Conservation (phyloP, 2,797 vertebrate species). For the Xiphophorus birchmanni region DNA sequence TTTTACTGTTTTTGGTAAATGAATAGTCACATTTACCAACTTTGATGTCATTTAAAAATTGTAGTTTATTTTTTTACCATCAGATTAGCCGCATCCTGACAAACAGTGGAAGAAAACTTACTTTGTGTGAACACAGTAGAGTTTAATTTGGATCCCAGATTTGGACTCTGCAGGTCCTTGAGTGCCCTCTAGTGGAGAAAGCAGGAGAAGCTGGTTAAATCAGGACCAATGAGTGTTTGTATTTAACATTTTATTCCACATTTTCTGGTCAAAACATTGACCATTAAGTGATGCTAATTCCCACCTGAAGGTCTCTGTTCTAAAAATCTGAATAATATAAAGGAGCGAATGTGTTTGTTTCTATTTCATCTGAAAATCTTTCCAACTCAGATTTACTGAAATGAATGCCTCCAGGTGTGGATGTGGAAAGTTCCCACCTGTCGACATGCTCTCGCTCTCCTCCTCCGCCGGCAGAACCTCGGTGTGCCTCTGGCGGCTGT, state of each 20-base stretch:
- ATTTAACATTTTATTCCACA: not conserved
- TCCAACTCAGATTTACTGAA: not conserved
- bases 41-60: not conserved
- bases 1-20: not conserved
- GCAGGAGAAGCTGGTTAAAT: not conserved
- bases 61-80: not conserved
- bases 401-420: not conserved
- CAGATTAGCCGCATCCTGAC: not conserved
- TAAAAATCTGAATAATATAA: not conserved
- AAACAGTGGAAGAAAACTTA: slow-evolving; percentile 75
- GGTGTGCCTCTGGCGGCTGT: slow-evolving; percentile 87
- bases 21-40: not conserved
- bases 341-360: not conserved
- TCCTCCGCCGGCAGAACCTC: slow-evolving; percentile 95
- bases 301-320: not conserved
- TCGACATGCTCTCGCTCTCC: slow-evolving; percentile 89
- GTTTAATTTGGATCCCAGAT: slow-evolving; percentile 95
- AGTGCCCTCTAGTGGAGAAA: slow-evolving; percentile 83
- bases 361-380: not conserved
- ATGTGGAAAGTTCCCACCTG: slow-evolving; percentile 73
- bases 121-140: slow-evolving; percentile 99
- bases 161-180: slow-evolving; percentile 89
- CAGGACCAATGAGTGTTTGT: not conserved
- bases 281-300: not conserved
- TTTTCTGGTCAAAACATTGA: not conserved